Evolutionary conservation across 2,888 invertebrate genomes (phyloP), one percentile per base, ranked within the genome.

Genomic region (Tromatobia lineatoria): DNA sequence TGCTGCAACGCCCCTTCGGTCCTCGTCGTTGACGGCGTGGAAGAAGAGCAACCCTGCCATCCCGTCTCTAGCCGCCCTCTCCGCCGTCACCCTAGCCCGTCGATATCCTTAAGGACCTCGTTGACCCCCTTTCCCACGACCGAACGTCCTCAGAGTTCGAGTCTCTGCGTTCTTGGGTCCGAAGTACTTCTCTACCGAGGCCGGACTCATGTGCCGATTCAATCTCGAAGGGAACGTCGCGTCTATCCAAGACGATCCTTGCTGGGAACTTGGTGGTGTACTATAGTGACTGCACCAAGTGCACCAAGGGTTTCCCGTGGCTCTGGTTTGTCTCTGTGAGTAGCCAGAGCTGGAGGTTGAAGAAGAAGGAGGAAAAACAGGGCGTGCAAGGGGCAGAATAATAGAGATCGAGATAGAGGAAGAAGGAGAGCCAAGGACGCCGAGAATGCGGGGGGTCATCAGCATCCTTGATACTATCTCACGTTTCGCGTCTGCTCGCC

Each of bases 91-190:
- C 87, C 90, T 88, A 89, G 88, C 90, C 89, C 89, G 90, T 87
- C 90, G 90, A 91, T 91, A 91, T 90, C 91, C 89, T 91, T 90
- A 90, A 92, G 91, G 89, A 90, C 90, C 89, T 92, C 90, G 91
- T 92, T 92, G 92, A 92, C 92, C 92, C 90, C 90, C 85, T 91
- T 91, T 88, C 87, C 83, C 57, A 70, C 85, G 83, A 71, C 67
- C 86, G 87, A 86, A 83, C 75, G 23, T 50, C 42, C 47, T 34
- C 23, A 8, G 73, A 11, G 59, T 20, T 73, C 42, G 38, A 50
- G 50, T 50, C 52, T 6, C 25, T 18, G 45, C 23, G 23, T 23
- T 54, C 45, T 57, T 25, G 54, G 54, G 67, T 34, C 57, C 57
- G 52, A 50, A 69, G 66, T 77, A 52, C 66, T 50, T n/a, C 25